Conservation (phyloP, 1,140 invertebrate genomes). For the Octopus sinensis region DNA sequence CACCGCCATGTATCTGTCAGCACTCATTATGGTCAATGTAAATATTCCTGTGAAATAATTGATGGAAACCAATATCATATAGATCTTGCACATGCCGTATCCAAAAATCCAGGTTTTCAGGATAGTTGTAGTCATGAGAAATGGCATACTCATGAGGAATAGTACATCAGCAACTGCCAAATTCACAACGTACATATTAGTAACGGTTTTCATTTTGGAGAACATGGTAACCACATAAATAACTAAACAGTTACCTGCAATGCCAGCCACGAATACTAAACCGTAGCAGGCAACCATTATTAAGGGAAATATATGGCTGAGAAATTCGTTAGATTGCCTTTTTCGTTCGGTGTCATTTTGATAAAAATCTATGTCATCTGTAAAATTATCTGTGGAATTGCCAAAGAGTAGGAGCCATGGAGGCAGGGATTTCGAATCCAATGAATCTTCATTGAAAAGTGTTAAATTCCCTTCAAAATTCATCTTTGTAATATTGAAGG, state of each 20-base stretch:
- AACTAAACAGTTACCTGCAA: constrained; percentile 88
- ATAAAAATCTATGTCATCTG: neutral
- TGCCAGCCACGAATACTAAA: constrained; percentile 79
- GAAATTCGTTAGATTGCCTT: neutral
- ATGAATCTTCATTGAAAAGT: too few species aligned
- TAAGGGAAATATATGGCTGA: constrained; percentile 3
- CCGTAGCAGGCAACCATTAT: constrained; percentile 37
- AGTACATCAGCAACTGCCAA: constrained; percentile 90
- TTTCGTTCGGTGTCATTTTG: neutral
- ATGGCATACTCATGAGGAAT: constrained; percentile 88
- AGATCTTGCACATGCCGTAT: constrained; percentile 78
- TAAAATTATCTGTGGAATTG: neutral
- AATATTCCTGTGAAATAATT: constrained; percentile 93
- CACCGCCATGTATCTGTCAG: constrained; percentile 90
- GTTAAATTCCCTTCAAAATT: too few species aligned
- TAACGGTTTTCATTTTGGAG: constrained; percentile 94
- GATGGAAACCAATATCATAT: constrained; percentile 82
- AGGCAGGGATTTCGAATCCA: too few species aligned
- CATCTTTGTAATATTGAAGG: too few species aligned
- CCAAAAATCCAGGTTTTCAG: constrained; percentile 84
- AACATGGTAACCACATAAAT: constrained; percentile 82
- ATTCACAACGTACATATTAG: constrained; percentile 93
- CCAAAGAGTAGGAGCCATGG: neutral
- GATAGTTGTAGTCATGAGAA: constrained; percentile 81
- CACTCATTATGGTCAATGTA: constrained; percentile 89